phyloP scores from a whole-genome alignment of 92 coral and sea anemone species.

The Porites evermanni region DNA sequence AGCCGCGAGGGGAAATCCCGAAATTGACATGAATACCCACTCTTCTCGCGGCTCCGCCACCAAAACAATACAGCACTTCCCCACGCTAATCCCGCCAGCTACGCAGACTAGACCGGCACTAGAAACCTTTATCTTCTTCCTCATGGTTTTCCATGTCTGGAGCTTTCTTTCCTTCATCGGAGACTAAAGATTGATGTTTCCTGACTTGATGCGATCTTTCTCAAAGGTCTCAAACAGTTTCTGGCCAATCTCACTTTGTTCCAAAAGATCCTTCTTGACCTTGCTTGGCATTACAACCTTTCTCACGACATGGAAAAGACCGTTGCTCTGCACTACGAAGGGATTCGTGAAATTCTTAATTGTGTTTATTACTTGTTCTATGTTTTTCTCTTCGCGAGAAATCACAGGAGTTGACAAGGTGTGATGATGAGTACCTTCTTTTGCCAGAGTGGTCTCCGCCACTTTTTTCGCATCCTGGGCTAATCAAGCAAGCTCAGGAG shows the following conservation, averaged over 20 bases:
- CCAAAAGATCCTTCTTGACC: conserved; percentile 59
- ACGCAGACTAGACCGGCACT: neutral
- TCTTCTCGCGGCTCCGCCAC: conserved; percentile 44
- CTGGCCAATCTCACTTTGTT: conserved; percentile 47
- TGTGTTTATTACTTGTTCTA: conserved; percentile 20
- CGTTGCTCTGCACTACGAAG: conserved; percentile 43
- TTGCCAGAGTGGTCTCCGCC: conserved; percentile 63
- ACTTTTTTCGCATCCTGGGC: conserved; percentile 68
- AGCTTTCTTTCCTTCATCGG: conserved; percentile 60
- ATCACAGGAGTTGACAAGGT: conserved; percentile 51
- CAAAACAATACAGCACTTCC: too few relatives aligned
- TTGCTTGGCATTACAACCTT: conserved; percentile 58
- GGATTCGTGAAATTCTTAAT: conserved; percentile 62
- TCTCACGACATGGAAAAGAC: conserved; percentile 66
- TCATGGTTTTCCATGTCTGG: conserved; percentile 43
- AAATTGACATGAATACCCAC: neutral
- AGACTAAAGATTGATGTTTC: conserved; percentile 36
- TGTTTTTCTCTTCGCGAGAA: conserved; percentile 67
- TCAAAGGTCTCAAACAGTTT: conserved; percentile 1
- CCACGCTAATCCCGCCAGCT: too few relatives aligned
- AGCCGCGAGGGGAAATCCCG: too few relatives aligned
- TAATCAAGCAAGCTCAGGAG: conserved; percentile 69
- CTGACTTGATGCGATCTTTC: neutral
- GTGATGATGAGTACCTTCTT: conserved; percentile 63
- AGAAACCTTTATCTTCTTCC: conserved; percentile 23